These are phyloP conservation scores for Hypocryptadius cinnamomeus DNA, from an alignment of 2,113 vertebrate genomes.

Conservation along the genomic window DNA sequence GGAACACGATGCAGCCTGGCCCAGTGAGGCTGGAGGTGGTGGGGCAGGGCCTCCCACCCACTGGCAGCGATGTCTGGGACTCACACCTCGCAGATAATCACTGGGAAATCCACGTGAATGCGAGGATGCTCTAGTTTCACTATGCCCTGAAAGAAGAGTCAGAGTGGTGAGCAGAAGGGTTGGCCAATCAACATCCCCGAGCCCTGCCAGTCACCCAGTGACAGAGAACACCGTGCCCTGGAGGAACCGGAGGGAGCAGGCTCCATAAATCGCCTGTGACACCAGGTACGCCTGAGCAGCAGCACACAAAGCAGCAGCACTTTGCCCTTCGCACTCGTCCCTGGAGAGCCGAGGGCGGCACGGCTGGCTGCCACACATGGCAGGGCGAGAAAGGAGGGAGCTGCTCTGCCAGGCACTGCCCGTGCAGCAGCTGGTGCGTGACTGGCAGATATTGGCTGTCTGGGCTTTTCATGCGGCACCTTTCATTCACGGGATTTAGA, in stretches of 20 bases:
- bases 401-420: slow-evolving; percentile 53
- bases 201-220: neutral
- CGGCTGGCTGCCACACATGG: neutral
- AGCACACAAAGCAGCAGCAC: neutral
- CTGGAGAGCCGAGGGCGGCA: neutral
- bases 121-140: slow-evolving; percentile 91
- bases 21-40: neutral
- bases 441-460: slow-evolving; percentile 25
- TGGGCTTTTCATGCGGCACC: slow-evolving; percentile 38
- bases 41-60: neutral
- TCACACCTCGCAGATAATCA: slow-evolving; percentile 95
- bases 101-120: slow-evolving; percentile 95
- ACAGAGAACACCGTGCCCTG: neutral
- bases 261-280: rapidly evolving
- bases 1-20: neutral
- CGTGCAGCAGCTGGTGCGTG: slow-evolving; percentile 30
- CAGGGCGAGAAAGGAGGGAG: slow-evolving; percentile 1
- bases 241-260: neutral
- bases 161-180: neutral
- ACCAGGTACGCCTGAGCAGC: neutral
- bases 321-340: neutral
- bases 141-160: slow-evolving; percentile 78
- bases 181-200: neutral
- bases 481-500: slow-evolving; percentile 39
- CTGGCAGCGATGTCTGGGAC: neutral